Evolutionary conservation across 2,888 invertebrate genomes (phyloP).

Genomic region (Lasioglossum marginatum): DNA sequence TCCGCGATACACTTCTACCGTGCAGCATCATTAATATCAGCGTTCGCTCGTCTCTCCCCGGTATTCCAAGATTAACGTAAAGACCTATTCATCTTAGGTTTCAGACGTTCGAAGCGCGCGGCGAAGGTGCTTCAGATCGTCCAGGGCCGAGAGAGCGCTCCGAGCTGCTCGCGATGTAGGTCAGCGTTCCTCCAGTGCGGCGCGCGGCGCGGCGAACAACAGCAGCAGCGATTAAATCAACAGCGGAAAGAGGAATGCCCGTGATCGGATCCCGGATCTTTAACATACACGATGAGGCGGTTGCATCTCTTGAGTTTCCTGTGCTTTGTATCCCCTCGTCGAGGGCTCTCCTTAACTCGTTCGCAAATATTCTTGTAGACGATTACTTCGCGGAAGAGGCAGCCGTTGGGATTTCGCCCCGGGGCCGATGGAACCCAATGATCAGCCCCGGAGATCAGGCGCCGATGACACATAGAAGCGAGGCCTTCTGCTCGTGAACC

Average conservation of each 20-base stretch:
- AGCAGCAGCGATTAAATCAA: slow-evolving; percentile 30
- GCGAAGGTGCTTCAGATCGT: neutral
- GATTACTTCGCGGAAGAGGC: slow-evolving; percentile 21
- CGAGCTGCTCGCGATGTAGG: slow-evolving; percentile 31
- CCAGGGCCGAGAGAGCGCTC: neutral
- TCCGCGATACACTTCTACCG: neutral
- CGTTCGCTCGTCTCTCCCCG: neutral
- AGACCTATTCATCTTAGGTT: slow-evolving; percentile 1
- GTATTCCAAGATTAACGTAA: slow-evolving; percentile 2
- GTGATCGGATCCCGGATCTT: slow-evolving; percentile 23
- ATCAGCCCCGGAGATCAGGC: slow-evolving; percentile 13
- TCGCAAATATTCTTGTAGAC: slow-evolving; percentile 20
- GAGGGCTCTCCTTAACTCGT: slow-evolving; percentile 1
- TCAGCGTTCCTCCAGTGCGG: slow-evolving; percentile 14
- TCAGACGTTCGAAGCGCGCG: neutral
- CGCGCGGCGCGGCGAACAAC: slow-evolving; percentile 22
- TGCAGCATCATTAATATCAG: slow-evolving; percentile 6
- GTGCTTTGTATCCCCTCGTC: slow-evolving; percentile 19
- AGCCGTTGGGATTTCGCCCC: slow-evolving; percentile 1
- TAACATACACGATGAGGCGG: slow-evolving; percentile 4
- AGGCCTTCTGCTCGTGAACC: neutral
- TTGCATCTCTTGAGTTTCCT: neutral
- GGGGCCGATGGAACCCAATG: neutral
- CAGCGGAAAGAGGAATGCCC: neutral
- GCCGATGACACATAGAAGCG: slow-evolving; percentile 29